Base-by-base conservation (phyloP, 2,113 vertebrate genomes). In the Polyodon spathula region DNA sequence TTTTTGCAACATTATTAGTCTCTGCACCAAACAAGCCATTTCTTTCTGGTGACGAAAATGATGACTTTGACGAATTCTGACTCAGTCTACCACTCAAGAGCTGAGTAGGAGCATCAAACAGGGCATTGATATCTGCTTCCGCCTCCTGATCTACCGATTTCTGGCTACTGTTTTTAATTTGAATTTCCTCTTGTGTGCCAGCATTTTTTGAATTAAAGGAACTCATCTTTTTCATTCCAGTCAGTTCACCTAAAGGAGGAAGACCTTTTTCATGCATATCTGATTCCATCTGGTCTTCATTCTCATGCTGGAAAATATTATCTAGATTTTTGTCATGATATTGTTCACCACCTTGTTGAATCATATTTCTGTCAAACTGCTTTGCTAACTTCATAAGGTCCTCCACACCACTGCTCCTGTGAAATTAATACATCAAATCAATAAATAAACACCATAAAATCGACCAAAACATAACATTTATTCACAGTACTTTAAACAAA, bases 71-170 rank as follows among this genome's bases (percentile, higher is more conserved):
- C 1, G 84, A 72, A 52, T 62, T 68, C 68, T 88, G 88, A 66
- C 94, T 97, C 40, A 95, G 67, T 11, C 62, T 78, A 6, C 89
- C 87, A 1, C 83, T 90, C 70, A 83, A 73, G 40, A 70, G 79
- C 73, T 97, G 93, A 50, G 93, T 95, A 37, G 93, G 91, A 58
- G 76, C 84, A 82, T 97, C 93, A 72, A 97, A 96, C 73, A 97
- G 82, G 38, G 88, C 91, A 58, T 60, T 85, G n/a, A 96, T 84
- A 58, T 88, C 92, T 37, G 79, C 80, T 79, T 96, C 93, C 66
- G 72, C 74, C 60, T 71, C 78, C 7, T 76, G 72, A 67, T 89
- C 85, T 68, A 85, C 8, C 54, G 77, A 41, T 61, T 72, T 71
- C 14, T 79, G 55, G 78, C 69, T 65, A 65, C 56, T 71, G 1